These are phyloP conservation scores for Channa striata DNA, from an alignment of 2,797 vertebrate species.

Conservation along the genomic window DNA sequence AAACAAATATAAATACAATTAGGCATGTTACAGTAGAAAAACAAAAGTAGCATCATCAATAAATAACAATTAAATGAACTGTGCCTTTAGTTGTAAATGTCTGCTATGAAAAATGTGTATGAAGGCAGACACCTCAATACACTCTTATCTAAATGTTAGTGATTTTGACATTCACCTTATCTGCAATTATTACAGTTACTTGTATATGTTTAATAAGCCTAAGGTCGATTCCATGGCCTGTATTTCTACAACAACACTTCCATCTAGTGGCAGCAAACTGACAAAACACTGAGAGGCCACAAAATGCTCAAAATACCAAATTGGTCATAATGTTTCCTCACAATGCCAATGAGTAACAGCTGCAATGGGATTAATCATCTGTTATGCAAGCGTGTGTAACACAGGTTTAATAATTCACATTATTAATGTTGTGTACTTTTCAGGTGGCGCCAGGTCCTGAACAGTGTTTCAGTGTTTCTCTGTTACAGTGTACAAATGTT, in stretches of 20 bases:
- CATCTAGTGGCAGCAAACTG: constrained; percentile 56
- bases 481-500: too few species aligned
- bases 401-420: background rate
- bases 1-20: too few species aligned
- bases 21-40: too few species aligned
- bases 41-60: too few species aligned
- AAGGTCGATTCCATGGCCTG: too few species aligned
- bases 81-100: background rate
- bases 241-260: constrained; percentile 26
- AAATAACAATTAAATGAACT: too few species aligned
- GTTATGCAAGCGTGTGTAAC: background rate
- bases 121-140: background rate
- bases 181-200: background rate
- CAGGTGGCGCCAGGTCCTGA: background rate
- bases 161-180: background rate
- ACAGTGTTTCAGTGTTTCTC: too few species aligned
- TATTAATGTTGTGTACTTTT: background rate
- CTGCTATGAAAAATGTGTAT: background rate
- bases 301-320: too few species aligned
- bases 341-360: background rate
- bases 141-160: background rate
- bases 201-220: too few species aligned
- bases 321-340: background rate
- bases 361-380: background rate
- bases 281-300: background rate